Evolutionary conservation across 2,797 vertebrate genomes (phyloP).

Genomic region (Hydrophis major): DNA sequence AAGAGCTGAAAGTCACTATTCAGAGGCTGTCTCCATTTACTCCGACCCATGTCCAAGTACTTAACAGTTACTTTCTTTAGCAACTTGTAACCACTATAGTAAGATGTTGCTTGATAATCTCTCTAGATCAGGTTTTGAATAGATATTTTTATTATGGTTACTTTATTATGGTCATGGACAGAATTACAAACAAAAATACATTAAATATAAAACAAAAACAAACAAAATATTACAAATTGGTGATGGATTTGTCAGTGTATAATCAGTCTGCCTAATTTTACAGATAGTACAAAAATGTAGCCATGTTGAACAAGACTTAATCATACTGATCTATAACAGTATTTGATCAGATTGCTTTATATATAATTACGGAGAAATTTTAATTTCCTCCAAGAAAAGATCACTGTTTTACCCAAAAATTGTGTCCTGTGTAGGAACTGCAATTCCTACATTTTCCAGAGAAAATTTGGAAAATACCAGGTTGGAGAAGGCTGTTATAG

Average conservation of each 20-base stretch:
- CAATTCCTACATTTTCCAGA: not conserved
- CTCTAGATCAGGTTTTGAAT: not conserved
- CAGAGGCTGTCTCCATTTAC: no score
- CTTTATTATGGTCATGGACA: not conserved
- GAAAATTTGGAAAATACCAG: not conserved
- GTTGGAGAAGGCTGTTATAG: not conserved
- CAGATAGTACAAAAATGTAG: not conserved
- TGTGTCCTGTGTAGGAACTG: not conserved
- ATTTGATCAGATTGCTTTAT: not conserved
- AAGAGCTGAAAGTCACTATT: no score
- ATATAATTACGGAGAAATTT: not conserved
- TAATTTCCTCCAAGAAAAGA: not conserved
- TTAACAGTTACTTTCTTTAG: not conserved
- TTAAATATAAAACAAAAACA: not conserved
- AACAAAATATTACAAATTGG: not conserved
- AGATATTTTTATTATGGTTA: not conserved
- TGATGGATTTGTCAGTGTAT: not conserved
- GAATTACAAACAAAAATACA: not conserved
- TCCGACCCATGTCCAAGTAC: no score
- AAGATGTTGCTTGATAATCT: not conserved
- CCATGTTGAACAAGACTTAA: not conserved
- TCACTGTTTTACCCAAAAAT: not conserved
- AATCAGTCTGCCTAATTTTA: not conserved
- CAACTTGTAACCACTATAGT: not conserved
- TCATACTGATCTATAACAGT: not conserved